Evolutionary conservation across 2,113 vertebrate species (phyloP).

Genomic region (Riparia riparia): DNA sequence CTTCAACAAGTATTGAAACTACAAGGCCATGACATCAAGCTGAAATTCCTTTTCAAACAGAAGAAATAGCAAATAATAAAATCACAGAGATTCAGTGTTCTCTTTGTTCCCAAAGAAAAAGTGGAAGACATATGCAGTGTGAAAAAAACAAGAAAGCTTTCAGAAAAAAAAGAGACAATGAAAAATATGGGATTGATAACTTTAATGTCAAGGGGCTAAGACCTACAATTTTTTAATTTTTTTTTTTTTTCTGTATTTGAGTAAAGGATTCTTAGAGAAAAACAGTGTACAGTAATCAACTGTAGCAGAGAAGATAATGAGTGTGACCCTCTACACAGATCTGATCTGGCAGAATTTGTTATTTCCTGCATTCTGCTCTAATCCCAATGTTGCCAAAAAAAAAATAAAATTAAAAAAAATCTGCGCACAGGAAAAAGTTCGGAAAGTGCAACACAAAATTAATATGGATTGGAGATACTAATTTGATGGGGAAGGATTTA

Average conservation of each 20-base stretch:
- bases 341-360: constrained; percentile 15
- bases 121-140: background rate
- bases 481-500: constrained; percentile 29
- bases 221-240: background rate
- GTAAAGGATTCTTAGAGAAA: constrained; percentile 3
- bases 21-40: background rate
- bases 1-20: background rate
- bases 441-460: constrained; percentile 17
- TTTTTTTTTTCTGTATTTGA: background rate
- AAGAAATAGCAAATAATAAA: background rate
- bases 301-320: background rate
- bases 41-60: background rate
- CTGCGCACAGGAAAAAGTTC: constrained; percentile 16
- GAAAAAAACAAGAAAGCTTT: background rate
- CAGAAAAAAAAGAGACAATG: background rate
- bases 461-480: background rate
- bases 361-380: background rate
- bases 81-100: background rate
- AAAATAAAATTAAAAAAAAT: background rate
- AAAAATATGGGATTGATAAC: background rate
- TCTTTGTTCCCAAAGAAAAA: background rate
- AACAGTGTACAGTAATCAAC: background rate
- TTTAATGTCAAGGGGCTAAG: background rate
- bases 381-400: background rate
- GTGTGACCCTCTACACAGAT: background rate